A percentile compares a stretch with the other conserved stretches of the same genome.
These are phyloP conservation scores for Aphrophora alni DNA, from an alignment of 2,888 invertebrate genomes.

Conservation along the genomic window DNA sequence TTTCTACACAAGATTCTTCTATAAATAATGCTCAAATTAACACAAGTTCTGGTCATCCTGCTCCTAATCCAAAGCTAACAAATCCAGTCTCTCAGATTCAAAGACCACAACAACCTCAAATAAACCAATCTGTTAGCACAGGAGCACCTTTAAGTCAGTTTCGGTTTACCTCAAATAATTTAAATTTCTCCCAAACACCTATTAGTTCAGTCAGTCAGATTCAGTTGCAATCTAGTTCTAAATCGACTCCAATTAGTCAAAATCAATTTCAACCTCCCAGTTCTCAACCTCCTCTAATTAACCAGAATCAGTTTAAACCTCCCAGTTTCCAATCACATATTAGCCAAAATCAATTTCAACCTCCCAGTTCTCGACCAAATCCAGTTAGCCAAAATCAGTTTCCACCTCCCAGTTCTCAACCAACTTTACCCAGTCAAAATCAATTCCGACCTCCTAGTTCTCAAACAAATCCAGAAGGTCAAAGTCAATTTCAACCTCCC, in stretches of 20 bases:
- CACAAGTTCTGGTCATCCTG: neutral
- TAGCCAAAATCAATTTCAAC: constrained; percentile 19
- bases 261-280: neutral
- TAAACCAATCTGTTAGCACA: neutral
- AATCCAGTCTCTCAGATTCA: neutral
- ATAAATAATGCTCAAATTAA: neutral
- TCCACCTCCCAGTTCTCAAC: constrained; percentile 13
- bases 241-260: neutral
- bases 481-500: constrained; percentile 17
- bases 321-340: constrained; percentile 25
- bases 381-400: constrained; percentile 17
- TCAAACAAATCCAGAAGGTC: neutral
- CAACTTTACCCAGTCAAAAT: constrained; percentile 31
- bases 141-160: neutral
- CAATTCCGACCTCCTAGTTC: constrained; percentile 15
- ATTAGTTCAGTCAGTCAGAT: too few species aligned
- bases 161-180: neutral
- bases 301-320: constrained; percentile 12
- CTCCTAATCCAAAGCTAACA: neutral
- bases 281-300: constrained; percentile 13
- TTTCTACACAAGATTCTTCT: neutral
- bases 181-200: too few species aligned
- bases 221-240: too few species aligned
- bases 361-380: constrained; percentile 17
- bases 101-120: neutral